Percentiles rank a stretch among this genome's conserved stretches.
Conservation (phyloP, 2,113 vertebrate species). For the Anser cygnoides region DNA sequence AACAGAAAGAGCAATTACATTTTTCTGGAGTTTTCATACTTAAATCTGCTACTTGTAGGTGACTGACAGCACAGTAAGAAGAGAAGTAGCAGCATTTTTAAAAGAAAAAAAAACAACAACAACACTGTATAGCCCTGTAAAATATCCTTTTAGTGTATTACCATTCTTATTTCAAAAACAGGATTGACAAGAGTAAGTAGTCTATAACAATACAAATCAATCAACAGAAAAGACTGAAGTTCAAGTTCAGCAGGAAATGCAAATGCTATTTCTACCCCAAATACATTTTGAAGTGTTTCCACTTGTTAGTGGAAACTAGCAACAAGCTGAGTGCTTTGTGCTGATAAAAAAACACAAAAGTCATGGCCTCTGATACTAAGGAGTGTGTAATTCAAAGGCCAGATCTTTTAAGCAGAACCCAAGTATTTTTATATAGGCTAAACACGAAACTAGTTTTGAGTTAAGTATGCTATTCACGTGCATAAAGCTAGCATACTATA, state of each 20-base stretch:
- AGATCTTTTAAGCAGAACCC: background rate
- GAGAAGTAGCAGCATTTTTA: background rate
- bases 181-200: background rate
- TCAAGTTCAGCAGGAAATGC: background rate
- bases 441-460: background rate
- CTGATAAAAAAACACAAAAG: background rate
- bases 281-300: background rate
- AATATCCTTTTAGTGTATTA: background rate
- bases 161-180: background rate
- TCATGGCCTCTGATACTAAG: background rate
- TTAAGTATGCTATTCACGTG: background rate
- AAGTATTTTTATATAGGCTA: background rate
- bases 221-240: background rate
- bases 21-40: background rate
- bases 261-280: background rate
- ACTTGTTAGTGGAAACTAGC: background rate
- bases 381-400: background rate
- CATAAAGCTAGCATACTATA: accelerated
- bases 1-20: background rate
- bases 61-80: background rate
- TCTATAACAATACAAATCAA: background rate
- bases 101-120: background rate
- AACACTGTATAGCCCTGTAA: background rate
- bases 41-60: background rate
- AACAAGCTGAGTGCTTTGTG: background rate